Percentiles rank a stretch among this genome's conserved stretches.
Conservation (phyloP, 1,140 invertebrate genomes). For the Atta cephalotes region DNA sequence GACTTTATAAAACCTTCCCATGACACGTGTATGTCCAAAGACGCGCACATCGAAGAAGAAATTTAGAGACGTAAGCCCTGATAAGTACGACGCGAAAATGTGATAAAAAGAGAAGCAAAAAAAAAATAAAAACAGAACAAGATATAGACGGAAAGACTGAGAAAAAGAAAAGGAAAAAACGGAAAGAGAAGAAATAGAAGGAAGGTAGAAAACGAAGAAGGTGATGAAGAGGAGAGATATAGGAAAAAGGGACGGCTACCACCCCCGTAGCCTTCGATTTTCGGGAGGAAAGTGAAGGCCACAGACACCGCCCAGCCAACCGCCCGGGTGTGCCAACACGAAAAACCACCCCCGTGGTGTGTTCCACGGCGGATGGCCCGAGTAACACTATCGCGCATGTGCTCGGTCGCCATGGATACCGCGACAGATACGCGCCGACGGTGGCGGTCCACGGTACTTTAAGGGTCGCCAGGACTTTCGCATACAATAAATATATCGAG, state of each 20-base stretch:
- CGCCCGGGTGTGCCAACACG: slow-evolving; percentile 81
- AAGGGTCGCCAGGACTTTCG: slow-evolving; percentile 54
- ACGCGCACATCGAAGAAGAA: neutral
- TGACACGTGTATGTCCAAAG: slow-evolving; percentile 62
- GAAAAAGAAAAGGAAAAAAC: neutral
- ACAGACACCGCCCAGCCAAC: slow-evolving; percentile 84
- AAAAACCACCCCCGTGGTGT: slow-evolving; percentile 80
- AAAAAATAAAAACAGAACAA: no score
- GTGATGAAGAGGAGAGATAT: slow-evolving; percentile 31
- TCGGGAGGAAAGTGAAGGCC: slow-evolving; percentile 75
- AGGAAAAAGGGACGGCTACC: slow-evolving; percentile 66
- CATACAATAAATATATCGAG: slow-evolving; percentile 6
- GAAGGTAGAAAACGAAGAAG: slow-evolving; percentile 17
- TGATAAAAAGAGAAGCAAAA: neutral
- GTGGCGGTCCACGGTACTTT: slow-evolving; percentile 56
- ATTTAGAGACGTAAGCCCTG: neutral
- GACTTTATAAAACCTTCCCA: slow-evolving; percentile 32
- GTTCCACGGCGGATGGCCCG: slow-evolving; percentile 75
- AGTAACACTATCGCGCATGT: slow-evolving; percentile 75
- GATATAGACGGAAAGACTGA: neutral
- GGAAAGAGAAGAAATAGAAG: slow-evolving; percentile 2
- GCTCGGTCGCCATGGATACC: slow-evolving; percentile 68
- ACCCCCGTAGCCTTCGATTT: slow-evolving; percentile 76
- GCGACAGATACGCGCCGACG: slow-evolving; percentile 54
- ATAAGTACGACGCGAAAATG: neutral